Evolutionary conservation across 2,888 invertebrate species (phyloP).

Genomic region (Cyclophora albipunctata): DNA sequence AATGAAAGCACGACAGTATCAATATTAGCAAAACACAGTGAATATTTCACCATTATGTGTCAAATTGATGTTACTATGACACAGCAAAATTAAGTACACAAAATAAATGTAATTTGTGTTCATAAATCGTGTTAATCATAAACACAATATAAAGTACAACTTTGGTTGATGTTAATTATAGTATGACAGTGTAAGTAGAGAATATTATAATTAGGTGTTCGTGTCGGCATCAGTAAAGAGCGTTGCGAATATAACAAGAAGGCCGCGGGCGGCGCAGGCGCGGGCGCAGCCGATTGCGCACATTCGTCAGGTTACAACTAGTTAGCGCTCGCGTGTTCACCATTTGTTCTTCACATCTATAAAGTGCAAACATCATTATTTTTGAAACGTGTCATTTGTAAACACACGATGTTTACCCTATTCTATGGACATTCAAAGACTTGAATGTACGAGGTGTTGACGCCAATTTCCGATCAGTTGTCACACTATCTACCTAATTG

Average conservation of each 20-base stretch:
- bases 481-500: too few relatives aligned
- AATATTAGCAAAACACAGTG: too few relatives aligned
- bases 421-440: background rate
- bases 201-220: conserved; percentile 1
- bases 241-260: conserved; percentile 4
- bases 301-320: conserved; percentile 36
- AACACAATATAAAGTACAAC: too few relatives aligned
- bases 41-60: too few relatives aligned
- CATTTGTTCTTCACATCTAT: conserved; percentile 23
- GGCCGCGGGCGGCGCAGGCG: conserved; percentile 16
- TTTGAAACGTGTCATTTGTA: conserved; percentile 1
- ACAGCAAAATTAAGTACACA: too few relatives aligned
- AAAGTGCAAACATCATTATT: conserved; percentile 25
- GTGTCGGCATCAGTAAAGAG: conserved; percentile 3
- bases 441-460: too few relatives aligned
- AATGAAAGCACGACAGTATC: too few relatives aligned
- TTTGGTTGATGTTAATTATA: conserved; percentile 4
- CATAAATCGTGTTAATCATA: background rate
- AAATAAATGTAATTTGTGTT: too few relatives aligned
- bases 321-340: conserved; percentile 25
- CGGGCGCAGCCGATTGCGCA: conserved; percentile 24
- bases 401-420: conserved; percentile 2
- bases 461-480: too few relatives aligned
- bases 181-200: conserved; percentile 8
- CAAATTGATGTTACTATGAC: too few relatives aligned